Evolutionary conservation across 2,113 vertebrate genomes (phyloP), one percentile per base, ranked within the genome.

Genomic region (Sardina pilchardus): DNA sequence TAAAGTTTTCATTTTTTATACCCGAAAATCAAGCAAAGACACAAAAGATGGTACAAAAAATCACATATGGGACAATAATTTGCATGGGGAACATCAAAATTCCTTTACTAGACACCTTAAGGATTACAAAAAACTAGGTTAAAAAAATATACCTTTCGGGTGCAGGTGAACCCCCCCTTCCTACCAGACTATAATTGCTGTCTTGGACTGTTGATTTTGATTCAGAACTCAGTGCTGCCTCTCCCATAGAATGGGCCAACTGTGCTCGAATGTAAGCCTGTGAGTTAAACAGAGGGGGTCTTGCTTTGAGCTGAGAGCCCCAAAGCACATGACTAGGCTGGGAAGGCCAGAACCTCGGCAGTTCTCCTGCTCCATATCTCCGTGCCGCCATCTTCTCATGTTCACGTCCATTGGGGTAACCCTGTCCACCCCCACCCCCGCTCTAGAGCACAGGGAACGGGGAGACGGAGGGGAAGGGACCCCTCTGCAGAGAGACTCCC

Each of bases 341-440:
- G 14, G 30, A 17, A 78, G 30, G 71, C 34, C 71, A 78, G 16
- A 17, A 78, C 71, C 36, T 4, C 30, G 19, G 30, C 30, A 0
- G 12, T 4, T 12, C 30, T 39, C 26, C 30, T 78, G 1, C 71
- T 78, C 71, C 71, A 36, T 78, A 78, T 78, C 30, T 78, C 26
- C 71, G 16, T 36, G 71, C 71, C 71, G 36, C 36, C 71, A 16
- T 78, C 71, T 36, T 78, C 71, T 78, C 71, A 78, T 78, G 71
- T 78, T 78, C 71, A n/a, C 10, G 30, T 78, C 71, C 71, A 78
- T 78, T 78, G 36, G 71, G 36, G 71, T 78, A 78, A 78, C 71
- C 71, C 71, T 78, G 71, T 78, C 71, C 19, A 16, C 17, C 63
- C 63, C 63, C 63, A 42, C 24, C 19, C 26, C 39, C 34, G 30